These are phyloP conservation scores for Geopemphigus sp. DNA, from an alignment of 1,140 invertebrate species.

Conservation along the genomic window DNA sequence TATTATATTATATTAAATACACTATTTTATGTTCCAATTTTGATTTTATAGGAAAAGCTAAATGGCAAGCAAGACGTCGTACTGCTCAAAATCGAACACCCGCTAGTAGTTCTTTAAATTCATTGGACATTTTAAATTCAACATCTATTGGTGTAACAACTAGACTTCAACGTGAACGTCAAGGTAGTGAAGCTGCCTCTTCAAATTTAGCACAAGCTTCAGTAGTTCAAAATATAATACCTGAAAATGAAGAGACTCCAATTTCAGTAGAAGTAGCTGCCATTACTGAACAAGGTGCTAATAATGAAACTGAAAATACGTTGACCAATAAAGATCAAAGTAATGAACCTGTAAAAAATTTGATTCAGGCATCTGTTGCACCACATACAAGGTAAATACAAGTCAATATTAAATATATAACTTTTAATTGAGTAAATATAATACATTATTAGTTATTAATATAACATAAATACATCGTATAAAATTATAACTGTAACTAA, in stretches of 20 bases:
- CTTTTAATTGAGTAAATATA: background rate
- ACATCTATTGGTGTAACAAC: constrained; percentile 63
- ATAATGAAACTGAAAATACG: constrained; percentile 41
- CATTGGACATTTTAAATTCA: constrained; percentile 45
- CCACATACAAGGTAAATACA: constrained; percentile 34
- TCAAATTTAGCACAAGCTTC: constrained; percentile 40
- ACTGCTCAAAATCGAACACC: constrained; percentile 47
- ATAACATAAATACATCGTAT: background rate
- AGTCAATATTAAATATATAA: background rate
- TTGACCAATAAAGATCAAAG: constrained; percentile 20
- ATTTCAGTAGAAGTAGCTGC: background rate
- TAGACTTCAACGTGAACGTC: constrained; percentile 68
- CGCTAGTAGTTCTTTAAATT: constrained; percentile 39
- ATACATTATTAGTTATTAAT: background rate
- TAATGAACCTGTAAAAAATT: constrained; percentile 23
- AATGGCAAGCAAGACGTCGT: constrained; percentile 46
- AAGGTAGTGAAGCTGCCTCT: constrained; percentile 51
- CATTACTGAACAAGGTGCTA: constrained; percentile 39
- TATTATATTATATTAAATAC: background rate
- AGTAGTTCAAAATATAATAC: constrained; percentile 6
- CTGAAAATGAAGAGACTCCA: constrained; percentile 37
- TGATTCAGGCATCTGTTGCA: constrained; percentile 18
- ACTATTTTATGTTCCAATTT: background rate
- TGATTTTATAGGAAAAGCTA: constrained; percentile 36
- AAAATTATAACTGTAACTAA: background rate